phyloP scores from a whole-genome alignment of 2,797 vertebrate species.

The Siniperca undulata region DNA sequence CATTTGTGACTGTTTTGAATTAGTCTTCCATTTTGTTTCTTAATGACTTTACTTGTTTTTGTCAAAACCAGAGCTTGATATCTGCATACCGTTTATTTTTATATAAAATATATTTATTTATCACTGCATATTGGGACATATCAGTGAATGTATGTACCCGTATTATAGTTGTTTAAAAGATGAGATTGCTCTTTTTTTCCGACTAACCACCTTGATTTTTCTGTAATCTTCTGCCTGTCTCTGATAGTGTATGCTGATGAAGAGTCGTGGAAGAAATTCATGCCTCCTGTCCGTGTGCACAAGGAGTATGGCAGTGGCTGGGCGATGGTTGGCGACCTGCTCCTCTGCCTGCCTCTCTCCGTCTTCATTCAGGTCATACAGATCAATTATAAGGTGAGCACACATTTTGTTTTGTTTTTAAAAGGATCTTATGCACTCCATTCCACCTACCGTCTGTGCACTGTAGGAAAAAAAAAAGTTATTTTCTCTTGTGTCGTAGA shows the following conservation, averaged over 20 bases:
- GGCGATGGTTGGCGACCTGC: conserved; percentile 92
- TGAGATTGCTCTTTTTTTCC: not conserved
- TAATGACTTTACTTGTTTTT: not conserved
- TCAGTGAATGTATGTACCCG: not conserved
- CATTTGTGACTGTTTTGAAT: not conserved
- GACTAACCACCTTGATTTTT: not conserved
- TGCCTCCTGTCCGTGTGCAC: conserved; percentile 89
- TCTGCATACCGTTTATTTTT: not conserved
- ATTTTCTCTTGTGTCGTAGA: no score
- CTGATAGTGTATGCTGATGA: conserved; percentile 90
- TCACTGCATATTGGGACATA: not conserved
- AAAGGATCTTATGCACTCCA: not conserved
- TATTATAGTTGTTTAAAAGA: no score
- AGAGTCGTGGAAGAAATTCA: conserved; percentile 88
- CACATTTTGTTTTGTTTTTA: not conserved
- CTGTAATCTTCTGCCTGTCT: not conserved
- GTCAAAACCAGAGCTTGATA: not conserved
- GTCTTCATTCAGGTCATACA: conserved; percentile 93
- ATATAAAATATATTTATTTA: not conserved
- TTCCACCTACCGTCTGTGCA: not conserved
- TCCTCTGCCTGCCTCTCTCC: conserved; percentile 94
- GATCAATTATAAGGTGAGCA: conserved; percentile 93
- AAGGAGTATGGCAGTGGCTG: conserved; percentile 90
- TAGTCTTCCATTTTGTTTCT: not conserved
- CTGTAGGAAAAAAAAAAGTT: not conserved